Conservation (phyloP, 2,888 invertebrate species). For the Halocaridina rubra region DNA sequence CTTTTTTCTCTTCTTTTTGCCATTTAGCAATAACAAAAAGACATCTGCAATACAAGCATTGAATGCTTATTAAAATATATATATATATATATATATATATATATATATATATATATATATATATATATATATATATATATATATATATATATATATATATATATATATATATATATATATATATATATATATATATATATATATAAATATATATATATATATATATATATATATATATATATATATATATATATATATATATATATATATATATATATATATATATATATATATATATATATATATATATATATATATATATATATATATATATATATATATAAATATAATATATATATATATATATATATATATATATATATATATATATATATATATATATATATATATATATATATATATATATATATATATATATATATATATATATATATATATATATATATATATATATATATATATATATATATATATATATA, state of each 20-base stretch:
- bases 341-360: not conserved
- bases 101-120: not conserved
- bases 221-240: constrained; percentile 4
- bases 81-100: not conserved
- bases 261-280: constrained; percentile 4
- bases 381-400: not conserved
- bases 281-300: constrained; percentile 2
- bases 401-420: not conserved
- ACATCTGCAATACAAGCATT: not conserved
- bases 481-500: not conserved
- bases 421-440: not conserved
- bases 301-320: not conserved
- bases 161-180: not conserved
- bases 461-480: not conserved
- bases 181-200: constrained; percentile 8
- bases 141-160: not conserved
- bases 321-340: not conserved
- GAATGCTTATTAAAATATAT: not conserved
- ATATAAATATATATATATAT: constrained; percentile 3
- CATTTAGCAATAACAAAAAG: not conserved
- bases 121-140: not conserved
- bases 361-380: not conserved
- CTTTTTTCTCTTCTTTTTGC: not conserved
- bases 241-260: constrained; percentile 8
- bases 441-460: not conserved